These are phyloP conservation scores for Papilio xuthus DNA, from an alignment of 1,140 invertebrate genomes.

Conservation along the genomic window DNA sequence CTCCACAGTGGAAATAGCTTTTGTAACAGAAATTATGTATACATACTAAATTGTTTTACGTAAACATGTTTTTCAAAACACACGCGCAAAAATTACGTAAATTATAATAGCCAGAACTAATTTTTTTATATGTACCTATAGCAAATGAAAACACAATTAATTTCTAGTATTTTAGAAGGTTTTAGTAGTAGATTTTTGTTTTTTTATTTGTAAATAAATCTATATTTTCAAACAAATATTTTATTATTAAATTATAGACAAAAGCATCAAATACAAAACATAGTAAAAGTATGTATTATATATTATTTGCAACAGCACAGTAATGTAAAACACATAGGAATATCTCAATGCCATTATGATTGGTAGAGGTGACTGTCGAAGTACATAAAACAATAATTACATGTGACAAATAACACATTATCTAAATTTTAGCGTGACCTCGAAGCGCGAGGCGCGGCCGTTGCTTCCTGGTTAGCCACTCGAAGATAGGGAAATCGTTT, in stretches of 20 bases:
- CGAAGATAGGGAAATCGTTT: slow-evolving; percentile 76
- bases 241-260: no score
- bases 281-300: no score
- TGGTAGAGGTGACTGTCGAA: slow-evolving; percentile 1
- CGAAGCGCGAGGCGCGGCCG: slow-evolving; percentile 63
- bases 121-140: background rate
- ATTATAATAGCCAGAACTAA: background rate
- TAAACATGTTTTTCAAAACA: background rate
- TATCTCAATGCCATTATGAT: slow-evolving; percentile 29
- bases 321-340: background rate
- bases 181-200: no score
- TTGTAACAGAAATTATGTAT: background rate
- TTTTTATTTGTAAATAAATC: no score
- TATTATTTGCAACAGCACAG: background rate
- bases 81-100: background rate
- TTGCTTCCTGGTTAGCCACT: slow-evolving; percentile 76
- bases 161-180: background rate
- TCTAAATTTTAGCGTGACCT: slow-evolving; percentile 59
- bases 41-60: slow-evolving; percentile 5
- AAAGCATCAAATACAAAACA: no score
- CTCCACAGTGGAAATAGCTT: slow-evolving; percentile 16
- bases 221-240: no score
- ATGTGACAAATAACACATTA: slow-evolving; percentile 41
- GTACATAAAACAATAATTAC: slow-evolving; percentile 29
- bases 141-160: background rate